Conservation (phyloP, 1,140 invertebrate genomes). For the Holotrichia oblita region DNA sequence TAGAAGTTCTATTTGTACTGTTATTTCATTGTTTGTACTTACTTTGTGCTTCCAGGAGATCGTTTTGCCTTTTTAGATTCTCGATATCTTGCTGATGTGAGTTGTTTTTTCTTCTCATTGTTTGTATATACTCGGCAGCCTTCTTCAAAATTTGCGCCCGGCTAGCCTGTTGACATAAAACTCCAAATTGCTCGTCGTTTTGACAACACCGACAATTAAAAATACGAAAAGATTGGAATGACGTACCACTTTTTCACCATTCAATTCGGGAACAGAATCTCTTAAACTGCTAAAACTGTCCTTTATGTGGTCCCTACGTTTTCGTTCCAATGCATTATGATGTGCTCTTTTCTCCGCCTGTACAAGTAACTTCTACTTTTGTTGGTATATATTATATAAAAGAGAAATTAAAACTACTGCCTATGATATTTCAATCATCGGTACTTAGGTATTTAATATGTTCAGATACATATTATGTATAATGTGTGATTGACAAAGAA, state of each 20-base stretch:
- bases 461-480: too few species aligned
- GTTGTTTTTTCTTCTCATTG: conserved; percentile 92
- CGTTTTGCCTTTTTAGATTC: conserved; percentile 92
- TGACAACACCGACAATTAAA: conserved; percentile 6
- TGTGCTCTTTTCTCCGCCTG: conserved; percentile 97
- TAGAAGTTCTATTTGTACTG: too few species aligned
- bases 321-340: conserved; percentile 96
- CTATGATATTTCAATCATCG: too few species aligned
- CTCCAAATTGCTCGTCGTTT: conserved; percentile 12
- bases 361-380: conserved; percentile 37
- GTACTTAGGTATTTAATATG: too few species aligned
- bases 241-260: conserved; percentile 90
- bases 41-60: conserved; percentile 90
- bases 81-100: too few species aligned
- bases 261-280: conserved; percentile 91
- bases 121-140: conserved; percentile 96
- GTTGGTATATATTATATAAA: conserved; percentile 17
- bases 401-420: too few species aligned
- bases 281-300: conserved; percentile 95
- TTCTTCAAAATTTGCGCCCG: conserved; percentile 98
- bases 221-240: conserved; percentile 38
- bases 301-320: conserved; percentile 96
- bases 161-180: conserved; percentile 76
- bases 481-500: too few species aligned
- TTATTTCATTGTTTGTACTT: conserved; percentile 54